Evolutionary conservation across 2,797 vertebrate genomes (phyloP).

Genomic region (Pipistrellus pygmaeus): DNA sequence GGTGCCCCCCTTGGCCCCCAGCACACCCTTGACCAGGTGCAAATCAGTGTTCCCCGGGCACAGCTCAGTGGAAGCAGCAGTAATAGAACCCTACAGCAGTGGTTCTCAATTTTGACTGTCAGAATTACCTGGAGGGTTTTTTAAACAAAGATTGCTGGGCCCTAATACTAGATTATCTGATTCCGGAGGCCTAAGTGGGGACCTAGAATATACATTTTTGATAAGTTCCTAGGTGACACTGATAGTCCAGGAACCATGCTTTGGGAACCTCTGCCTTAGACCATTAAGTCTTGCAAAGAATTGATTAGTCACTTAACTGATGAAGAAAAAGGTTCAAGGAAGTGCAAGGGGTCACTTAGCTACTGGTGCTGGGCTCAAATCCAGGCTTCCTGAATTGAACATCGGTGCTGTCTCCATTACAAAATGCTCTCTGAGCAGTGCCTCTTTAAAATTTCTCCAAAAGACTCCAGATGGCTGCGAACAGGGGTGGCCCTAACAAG

Average conservation of each 20-base stretch:
- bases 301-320: conserved; percentile 23
- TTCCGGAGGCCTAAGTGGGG: background rate
- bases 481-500: conserved; percentile 77
- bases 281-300: background rate
- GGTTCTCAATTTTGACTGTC: background rate
- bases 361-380: background rate
- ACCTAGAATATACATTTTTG: conserved; percentile 6
- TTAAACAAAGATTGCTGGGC: background rate
- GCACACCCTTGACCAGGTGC: background rate
- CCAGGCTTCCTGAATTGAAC: conserved; percentile 38
- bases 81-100: background rate
- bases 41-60: background rate
- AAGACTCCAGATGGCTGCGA: conserved; percentile 79
- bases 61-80: background rate
- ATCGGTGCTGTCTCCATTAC: conserved; percentile 37
- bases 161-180: background rate
- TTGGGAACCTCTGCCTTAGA: background rate
- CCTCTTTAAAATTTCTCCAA: conserved; percentile 74
- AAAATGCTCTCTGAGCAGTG: conserved; percentile 61
- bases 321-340: conserved; percentile 22
- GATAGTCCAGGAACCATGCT: background rate
- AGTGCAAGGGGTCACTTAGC: background rate
- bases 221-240: background rate
- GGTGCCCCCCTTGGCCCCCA: background rate
- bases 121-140: conserved; percentile 19